Percentiles rank a stretch among this genome's conserved stretches.
phyloP scores from a whole-genome alignment of 1,140 invertebrate genomes.

The Neomicropteryx cornuta region DNA sequence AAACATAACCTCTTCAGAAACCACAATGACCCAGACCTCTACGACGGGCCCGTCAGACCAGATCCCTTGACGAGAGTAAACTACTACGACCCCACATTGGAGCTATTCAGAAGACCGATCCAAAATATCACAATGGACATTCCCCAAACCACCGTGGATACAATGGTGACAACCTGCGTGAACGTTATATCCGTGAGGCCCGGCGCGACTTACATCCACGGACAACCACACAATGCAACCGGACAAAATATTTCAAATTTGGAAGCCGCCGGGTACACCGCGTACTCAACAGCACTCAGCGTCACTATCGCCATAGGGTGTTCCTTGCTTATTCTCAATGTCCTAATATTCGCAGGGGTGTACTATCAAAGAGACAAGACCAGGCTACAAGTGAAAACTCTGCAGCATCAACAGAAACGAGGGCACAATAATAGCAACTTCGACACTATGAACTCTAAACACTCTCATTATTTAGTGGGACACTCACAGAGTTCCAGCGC shows the following conservation, averaged over 20 bases:
- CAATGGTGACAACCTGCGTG: slow-evolving; percentile 44
- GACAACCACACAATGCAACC: slow-evolving; percentile 41
- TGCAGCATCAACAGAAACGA: slow-evolving; percentile 55
- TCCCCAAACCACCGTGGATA: slow-evolving; percentile 44
- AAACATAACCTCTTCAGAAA: slow-evolving; percentile 74
- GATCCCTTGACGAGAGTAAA: slow-evolving; percentile 58
- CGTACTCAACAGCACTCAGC: slow-evolving; percentile 72
- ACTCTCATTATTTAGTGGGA: slow-evolving; percentile 54
- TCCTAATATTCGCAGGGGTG: slow-evolving; percentile 76
- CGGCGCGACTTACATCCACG: slow-evolving; percentile 34
- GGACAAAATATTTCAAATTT: slow-evolving; percentile 55
- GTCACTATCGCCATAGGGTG: slow-evolving; percentile 85
- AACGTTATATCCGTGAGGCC: slow-evolving; percentile 41
- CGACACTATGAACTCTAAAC: slow-evolving; percentile 51
- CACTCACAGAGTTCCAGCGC: slow-evolving; percentile 58
- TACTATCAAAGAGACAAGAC: slow-evolving; percentile 81
- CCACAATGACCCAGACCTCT: slow-evolving; percentile 68
- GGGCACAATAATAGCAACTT: slow-evolving; percentile 60
- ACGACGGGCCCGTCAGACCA: slow-evolving; percentile 69
- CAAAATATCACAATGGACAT: slow-evolving; percentile 42
- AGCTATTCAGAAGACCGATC: slow-evolving; percentile 41
- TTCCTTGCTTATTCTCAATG: slow-evolving; percentile 72
- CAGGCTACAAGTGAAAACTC: slow-evolving; percentile 64
- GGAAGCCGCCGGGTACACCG: slow-evolving; percentile 66
- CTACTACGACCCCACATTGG: slow-evolving; percentile 41